phyloP scores from a whole-genome alignment of 2,113 vertebrate species.

The Amia ocellicauda region DNA sequence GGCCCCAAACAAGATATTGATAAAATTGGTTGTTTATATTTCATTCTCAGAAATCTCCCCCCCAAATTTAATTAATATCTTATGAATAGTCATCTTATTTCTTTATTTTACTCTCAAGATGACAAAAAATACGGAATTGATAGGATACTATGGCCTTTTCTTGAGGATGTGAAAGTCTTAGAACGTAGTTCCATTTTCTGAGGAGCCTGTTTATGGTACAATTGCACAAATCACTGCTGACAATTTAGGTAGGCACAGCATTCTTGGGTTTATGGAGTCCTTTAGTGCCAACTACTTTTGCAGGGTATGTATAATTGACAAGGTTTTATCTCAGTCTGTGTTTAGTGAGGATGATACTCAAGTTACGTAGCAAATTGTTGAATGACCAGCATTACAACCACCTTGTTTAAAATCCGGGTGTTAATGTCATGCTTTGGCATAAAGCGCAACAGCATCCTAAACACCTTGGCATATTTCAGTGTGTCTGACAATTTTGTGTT shows the following conservation, averaged over 20 bases:
- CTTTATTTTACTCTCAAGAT: conserved; percentile 15
- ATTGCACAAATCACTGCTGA: conserved; percentile 19
- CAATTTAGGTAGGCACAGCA: conserved; percentile 20
- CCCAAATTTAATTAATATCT: conserved; percentile 15
- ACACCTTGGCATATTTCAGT: no score
- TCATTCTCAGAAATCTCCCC: conserved; percentile 1
- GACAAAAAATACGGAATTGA: conserved; percentile 24
- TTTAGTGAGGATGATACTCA: no score
- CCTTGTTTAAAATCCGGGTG: no score
- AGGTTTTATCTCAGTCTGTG: no score
- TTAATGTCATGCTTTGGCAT: no score
- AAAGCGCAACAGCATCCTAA: no score
- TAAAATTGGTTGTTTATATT: conserved; percentile 17
- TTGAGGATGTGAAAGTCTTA: conserved; percentile 12
- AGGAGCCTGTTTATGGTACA: conserved; percentile 12
- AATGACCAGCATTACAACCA: no score
- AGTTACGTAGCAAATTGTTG: no score
- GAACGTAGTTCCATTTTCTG: conserved; percentile 22
- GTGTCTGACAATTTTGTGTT: no score
- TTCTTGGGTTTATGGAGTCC: conserved; percentile 23
- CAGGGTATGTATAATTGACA: no score
- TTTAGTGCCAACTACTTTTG: conserved; percentile 20
- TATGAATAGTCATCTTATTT: conserved; percentile 21
- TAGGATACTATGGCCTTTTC: conserved; percentile 13
- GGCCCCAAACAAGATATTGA: conserved; percentile 18